phyloP scores from a whole-genome alignment of 2,797 vertebrate genomes.

The Liasis olivaceus region DNA sequence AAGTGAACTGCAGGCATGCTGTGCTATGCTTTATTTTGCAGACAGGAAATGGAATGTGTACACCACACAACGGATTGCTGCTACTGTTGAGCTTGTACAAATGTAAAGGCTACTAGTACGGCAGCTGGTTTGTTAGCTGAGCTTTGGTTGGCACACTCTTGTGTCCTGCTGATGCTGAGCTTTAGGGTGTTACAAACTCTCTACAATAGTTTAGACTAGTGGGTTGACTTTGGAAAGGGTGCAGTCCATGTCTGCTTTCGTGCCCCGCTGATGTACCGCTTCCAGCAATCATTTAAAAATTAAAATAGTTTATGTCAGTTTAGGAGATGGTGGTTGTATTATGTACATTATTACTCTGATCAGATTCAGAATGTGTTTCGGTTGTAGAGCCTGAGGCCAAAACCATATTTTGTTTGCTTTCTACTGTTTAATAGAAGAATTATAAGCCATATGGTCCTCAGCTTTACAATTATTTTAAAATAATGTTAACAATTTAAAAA shows the following conservation, averaged over 20 bases:
- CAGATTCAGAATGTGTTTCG: background rate
- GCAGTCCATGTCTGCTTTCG: too few relatives aligned
- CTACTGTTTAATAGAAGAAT: background rate
- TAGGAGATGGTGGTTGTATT: background rate
- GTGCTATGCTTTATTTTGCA: background rate
- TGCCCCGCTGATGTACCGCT: too few relatives aligned
- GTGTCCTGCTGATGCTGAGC: too few relatives aligned
- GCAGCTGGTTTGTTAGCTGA: too few relatives aligned
- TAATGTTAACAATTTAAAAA: background rate
- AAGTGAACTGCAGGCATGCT: background rate
- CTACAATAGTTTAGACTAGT: too few relatives aligned
- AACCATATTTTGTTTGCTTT: background rate
- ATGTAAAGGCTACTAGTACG: too few relatives aligned
- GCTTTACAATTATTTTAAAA: background rate
- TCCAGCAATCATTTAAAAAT: too few relatives aligned
- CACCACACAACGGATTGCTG: too few relatives aligned
- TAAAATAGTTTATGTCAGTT: background rate
- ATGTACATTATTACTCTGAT: background rate
- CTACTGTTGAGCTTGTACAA: too few relatives aligned
- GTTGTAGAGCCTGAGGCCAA: background rate
- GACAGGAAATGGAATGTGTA: background rate
- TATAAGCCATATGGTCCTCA: background rate
- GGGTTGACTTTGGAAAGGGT: too few relatives aligned
- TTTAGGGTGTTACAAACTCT: too few relatives aligned
- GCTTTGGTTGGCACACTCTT: too few relatives aligned